These are phyloP conservation scores for Myrmophylax atrothorax DNA, from an alignment of 2,113 vertebrate genomes.

Conservation along the genomic window DNA sequence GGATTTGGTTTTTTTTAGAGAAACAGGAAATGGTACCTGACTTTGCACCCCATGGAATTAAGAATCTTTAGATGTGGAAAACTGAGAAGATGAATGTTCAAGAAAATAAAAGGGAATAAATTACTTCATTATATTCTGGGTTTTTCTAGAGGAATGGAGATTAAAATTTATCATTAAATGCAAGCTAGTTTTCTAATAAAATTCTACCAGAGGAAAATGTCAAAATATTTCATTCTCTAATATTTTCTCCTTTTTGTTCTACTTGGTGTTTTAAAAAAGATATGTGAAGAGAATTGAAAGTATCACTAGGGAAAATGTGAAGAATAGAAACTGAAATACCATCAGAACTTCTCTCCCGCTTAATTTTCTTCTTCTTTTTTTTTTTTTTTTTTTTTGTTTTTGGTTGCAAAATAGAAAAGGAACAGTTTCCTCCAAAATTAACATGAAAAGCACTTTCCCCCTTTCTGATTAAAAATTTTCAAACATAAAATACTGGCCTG, in stretches of 20 bases:
- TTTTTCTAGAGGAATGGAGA: neutral
- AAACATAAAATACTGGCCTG: neutral
- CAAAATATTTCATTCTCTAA: neutral
- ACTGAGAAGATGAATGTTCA: neutral
- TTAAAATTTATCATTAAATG: neutral
- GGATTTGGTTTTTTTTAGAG: neutral
- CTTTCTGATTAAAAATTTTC: neutral
- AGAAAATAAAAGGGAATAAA: neutral
- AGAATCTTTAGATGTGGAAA: neutral
- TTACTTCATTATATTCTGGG: neutral
- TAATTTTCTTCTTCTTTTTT: neutral
- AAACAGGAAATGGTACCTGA: neutral
- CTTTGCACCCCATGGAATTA: neutral
- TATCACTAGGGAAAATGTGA: neutral
- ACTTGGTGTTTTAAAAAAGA: neutral
- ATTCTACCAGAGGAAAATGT: neutral
- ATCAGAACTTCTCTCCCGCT: neutral
- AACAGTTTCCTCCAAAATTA: neutral
- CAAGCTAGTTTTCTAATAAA: neutral
- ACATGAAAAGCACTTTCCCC: accelerated
- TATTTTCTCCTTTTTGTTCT: neutral
- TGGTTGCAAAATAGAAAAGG: neutral
- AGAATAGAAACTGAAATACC: neutral
- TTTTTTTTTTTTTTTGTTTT: no score
- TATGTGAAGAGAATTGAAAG: neutral